phyloP scores from a whole-genome alignment of 1,140 invertebrate genomes.

The Drosophila fuyamai region DNA sequence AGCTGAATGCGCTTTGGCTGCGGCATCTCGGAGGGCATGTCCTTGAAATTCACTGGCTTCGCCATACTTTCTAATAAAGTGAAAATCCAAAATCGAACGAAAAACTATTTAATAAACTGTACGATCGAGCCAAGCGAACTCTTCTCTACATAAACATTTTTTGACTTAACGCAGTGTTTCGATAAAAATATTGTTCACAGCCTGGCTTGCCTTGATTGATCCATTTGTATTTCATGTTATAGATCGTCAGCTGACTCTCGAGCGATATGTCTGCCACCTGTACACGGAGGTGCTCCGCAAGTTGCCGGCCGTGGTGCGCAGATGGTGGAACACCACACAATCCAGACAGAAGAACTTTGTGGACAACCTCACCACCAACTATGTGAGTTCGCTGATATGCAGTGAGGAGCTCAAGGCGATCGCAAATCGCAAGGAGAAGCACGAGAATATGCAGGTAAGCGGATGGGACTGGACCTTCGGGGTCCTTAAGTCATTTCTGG shows the following conservation, averaged over 20 bases:
- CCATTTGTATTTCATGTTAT: not conserved
- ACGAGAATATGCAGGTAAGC: slow-evolving; percentile 90
- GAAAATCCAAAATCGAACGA: slow-evolving; percentile 17
- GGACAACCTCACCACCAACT: slow-evolving; percentile 90
- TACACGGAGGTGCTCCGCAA: slow-evolving; percentile 88
- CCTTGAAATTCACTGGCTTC: slow-evolving; percentile 53
- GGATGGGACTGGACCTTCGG: not conserved
- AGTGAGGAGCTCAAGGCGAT: slow-evolving; percentile 89
- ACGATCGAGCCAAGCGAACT: slow-evolving; percentile 8
- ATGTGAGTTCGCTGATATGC: slow-evolving; percentile 90
- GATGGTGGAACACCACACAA: slow-evolving; percentile 92
- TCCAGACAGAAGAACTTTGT: slow-evolving; percentile 89
- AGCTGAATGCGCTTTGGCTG: slow-evolving; percentile 33
- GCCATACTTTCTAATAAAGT: slow-evolving; percentile 28
- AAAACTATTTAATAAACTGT: slow-evolving; percentile 14
- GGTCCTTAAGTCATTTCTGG: not conserved
- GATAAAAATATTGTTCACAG: slow-evolving; percentile 7
- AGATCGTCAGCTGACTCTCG: slow-evolving; percentile 83
- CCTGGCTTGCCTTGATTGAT: slow-evolving; percentile 17
- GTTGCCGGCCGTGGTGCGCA: slow-evolving; percentile 91
- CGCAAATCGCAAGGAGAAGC: slow-evolving; percentile 84
- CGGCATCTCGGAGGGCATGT: slow-evolving; percentile 39
- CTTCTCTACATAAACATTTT: not conserved
- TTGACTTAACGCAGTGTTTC: not conserved
- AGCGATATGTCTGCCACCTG: slow-evolving; percentile 89